Evolutionary conservation across 2,113 vertebrate genomes (phyloP), one percentile per base, ranked within the genome.

Genomic region (Psilopsiagon aurifrons): DNA sequence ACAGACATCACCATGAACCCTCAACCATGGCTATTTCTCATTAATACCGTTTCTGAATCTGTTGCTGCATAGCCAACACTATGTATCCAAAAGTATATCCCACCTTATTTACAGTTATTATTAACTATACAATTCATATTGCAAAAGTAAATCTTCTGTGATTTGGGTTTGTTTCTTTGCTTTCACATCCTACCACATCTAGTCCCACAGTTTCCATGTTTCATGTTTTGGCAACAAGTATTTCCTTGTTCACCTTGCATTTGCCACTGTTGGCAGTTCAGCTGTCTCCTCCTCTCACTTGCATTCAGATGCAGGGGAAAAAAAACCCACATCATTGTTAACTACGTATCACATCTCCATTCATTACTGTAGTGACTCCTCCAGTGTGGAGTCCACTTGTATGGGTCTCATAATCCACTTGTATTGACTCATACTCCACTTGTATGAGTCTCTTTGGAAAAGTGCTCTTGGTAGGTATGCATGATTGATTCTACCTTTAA

Each of bases 331-430:
- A 3, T 10, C 1, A 4, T 16, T 69, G 57, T 64, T 11, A 68
- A 33, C 20, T 12, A 47, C 0, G 0, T 24, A 31, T 16, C 24
- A 13, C 1, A 0, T 43, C 17, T 75, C 22, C 70, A 17, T 64
- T 22, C 47, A 17, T 24, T 60, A 71, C 17, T 41, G 25, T 4
- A 74, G 25, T 19, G 28, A 24, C 10, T 62, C 4, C 1, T 25
- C 37, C 18, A 31, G 5, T 3, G 4, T 17, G 43, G 31, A 47
- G 23, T 83, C 10, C 28, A 13, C 10, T 1, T 77, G 27, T 64
- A 75, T 49, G 1, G n/a, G 55, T 24, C 9, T 27, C 69, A 37
- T 37, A 27, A 23, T 83, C 10, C 28, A 13, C 10, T 1, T 77
- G 27, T 64, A 75, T 49, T 37, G 35, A 37, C 35, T 37, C 35